Conservation (phyloP, 2,888 invertebrate species). For the Lymantria dispar region DNA sequence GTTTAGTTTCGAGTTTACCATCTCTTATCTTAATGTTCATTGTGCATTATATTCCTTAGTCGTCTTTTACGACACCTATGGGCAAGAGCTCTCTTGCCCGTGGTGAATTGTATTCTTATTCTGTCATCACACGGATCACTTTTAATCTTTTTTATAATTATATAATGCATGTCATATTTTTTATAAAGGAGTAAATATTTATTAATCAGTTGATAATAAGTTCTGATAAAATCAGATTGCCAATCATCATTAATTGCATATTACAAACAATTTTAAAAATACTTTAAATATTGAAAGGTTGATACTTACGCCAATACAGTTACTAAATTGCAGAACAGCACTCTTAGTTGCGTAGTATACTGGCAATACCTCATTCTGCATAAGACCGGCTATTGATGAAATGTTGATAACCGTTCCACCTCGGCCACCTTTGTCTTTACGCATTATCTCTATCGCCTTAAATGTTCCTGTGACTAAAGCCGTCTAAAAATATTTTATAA, state of each 20-base stretch:
- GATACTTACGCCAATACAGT: conserved; percentile 43
- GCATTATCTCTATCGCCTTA: conserved; percentile 44
- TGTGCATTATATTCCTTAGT: too few species aligned
- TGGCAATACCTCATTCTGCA: conserved; percentile 24
- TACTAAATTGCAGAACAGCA: conserved; percentile 47
- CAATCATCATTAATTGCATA: neutral
- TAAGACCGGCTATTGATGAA: conserved; percentile 39
- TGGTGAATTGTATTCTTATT: too few species aligned
- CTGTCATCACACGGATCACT: too few species aligned
- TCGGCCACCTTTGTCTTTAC: conserved; percentile 41
- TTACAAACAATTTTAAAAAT: neutral
- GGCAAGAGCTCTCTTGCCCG: too few species aligned
- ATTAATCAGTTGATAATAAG: too few species aligned
- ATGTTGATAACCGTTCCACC: conserved; percentile 50
- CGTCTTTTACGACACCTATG: too few species aligned
- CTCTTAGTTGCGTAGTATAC: conserved; percentile 43
- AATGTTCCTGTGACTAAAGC: conserved; percentile 15
- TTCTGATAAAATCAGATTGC: neutral
- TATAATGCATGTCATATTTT: too few species aligned
- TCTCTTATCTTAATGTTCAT: too few species aligned
- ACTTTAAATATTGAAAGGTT: neutral
- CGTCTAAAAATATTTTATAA: neutral
- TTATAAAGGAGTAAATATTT: too few species aligned
- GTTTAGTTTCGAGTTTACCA: too few species aligned
- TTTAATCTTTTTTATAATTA: too few species aligned